Percentiles rank a stretch among this genome's conserved stretches.
These are phyloP conservation scores for Amaurobius ferox DNA, from an alignment of 2,888 invertebrate species.

Conservation along the genomic window DNA sequence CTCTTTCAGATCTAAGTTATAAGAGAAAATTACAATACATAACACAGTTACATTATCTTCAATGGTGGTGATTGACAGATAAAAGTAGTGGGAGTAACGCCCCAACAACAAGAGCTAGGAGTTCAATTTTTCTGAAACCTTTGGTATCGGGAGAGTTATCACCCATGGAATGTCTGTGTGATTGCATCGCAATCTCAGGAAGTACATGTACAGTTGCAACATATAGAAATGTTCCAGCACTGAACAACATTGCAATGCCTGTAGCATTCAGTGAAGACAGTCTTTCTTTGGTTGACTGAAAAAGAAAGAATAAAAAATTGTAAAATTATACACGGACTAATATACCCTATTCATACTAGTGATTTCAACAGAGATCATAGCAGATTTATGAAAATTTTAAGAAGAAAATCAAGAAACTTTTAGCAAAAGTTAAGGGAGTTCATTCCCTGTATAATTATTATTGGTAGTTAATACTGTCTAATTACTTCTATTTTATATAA, in stretches of 20 bases:
- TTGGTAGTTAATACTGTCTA: too few species aligned
- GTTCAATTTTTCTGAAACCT: conserved; percentile 86
- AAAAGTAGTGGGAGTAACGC: conserved; percentile 91
- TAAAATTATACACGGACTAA: too few species aligned
- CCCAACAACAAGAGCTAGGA: conserved; percentile 89
- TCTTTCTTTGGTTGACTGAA: conserved; percentile 92
- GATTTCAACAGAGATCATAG: too few species aligned
- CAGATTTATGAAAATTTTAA: too few species aligned
- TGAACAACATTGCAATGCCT: conserved; percentile 98
- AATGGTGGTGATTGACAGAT: conserved; percentile 95
- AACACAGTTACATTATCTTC: conserved; percentile 28
- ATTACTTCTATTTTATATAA: too few species aligned
- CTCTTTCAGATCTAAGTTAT: neutral
- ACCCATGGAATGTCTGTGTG: conserved; percentile 46
- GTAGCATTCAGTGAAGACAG: conserved; percentile 93
- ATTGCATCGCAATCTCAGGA: conserved; percentile 85
- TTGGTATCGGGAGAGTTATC: conserved; percentile 53
- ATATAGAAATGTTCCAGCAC: conserved; percentile 98
- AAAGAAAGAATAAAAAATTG: conserved; percentile 73
- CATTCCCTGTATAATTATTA: too few species aligned
- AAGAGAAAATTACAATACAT: conserved; percentile 6
- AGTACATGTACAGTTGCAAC: conserved; percentile 99
- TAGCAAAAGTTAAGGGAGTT: too few species aligned
- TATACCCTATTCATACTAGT: too few species aligned
- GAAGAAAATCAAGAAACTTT: too few species aligned